Evolutionary conservation across 2,888 invertebrate genomes (phyloP), one percentile per base, ranked within the genome.

Genomic region (Papilio gigon): DNA sequence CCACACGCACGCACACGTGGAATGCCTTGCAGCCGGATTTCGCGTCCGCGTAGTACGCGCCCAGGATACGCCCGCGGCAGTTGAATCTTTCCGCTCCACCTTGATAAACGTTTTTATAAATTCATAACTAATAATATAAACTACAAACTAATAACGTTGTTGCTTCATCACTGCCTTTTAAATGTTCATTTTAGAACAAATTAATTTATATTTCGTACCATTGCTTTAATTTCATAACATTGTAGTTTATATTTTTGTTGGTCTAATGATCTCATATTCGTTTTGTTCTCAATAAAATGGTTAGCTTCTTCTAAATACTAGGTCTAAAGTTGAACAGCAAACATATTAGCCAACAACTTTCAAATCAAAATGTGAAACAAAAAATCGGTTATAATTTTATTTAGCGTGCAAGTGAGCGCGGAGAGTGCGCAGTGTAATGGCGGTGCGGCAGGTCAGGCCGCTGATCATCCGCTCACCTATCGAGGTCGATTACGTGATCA

Each of bases 1-100:
- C 95, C 47, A 96, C 95, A 80, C 96, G 95, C 73, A 97, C 97
- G 84, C 97, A 97, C 71, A 97, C 96, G 84, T 97, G 97, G 89
- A 97, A 97, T 90, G 97, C 96, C 84, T 97, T 97, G 87, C 97
- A 97, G 82, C 96, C 95, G 35, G 97, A 95, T 84, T 97, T 96
- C 3, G 95, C 94, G 88, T 97, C 97, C 42, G 97, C 97, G 84
- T 97, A 97, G 87, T 97, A 97, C 50, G 97, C 97, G 72, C 97
- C 97, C 66, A 97, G 93, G 80, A 97, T 96, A 84, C 97, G 96
- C 76, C 95, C 95, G 80, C 95, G 94, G 86, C 97, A 97, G 79
- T 95, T 94, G 89, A 97, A 97, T 77, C 94, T 82, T 89, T 75
- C 95, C 93, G 84, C 90, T 81, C 87, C 87, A 79, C 89, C 91